Conservation (phyloP, 2,888 invertebrate species). For the Thymelicus sylvestris region DNA sequence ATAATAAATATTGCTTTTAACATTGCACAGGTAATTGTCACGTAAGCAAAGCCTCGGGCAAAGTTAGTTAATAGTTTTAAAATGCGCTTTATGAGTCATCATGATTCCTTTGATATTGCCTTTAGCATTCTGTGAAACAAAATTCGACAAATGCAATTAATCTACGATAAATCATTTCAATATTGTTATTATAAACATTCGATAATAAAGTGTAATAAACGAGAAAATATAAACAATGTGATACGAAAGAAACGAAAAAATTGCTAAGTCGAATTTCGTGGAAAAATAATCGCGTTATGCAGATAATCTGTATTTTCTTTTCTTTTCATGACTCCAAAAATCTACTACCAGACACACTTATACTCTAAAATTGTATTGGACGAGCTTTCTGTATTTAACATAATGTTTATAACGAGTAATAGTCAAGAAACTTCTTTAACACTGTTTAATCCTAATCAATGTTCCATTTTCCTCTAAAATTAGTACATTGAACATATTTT, state of each 20-base stretch:
- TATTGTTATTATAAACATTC: neutral
- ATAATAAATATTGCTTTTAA: conserved; percentile 5
- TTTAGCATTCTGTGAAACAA: conserved; percentile 39
- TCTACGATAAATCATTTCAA: neutral
- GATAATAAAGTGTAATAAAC: neutral
- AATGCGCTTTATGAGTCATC: conserved; percentile 32
- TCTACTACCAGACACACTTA: too few relatives aligned
- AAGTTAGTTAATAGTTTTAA: conserved; percentile 20
- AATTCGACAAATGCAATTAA: conserved; percentile 33
- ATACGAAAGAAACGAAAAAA: neutral
- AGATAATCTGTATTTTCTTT: conserved; percentile 3
- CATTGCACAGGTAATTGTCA: conserved; percentile 25
- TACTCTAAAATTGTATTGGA: too few relatives aligned
- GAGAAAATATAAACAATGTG: too few relatives aligned
- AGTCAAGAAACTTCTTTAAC: too few relatives aligned
- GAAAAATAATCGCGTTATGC: conserved; percentile 8
- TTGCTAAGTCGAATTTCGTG: conserved; percentile 27
- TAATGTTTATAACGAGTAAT: too few relatives aligned
- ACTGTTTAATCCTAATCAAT: too few relatives aligned
- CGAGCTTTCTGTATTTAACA: too few relatives aligned
- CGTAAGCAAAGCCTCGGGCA: conserved; percentile 34
- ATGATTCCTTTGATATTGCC: conserved; percentile 45
- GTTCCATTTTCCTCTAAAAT: too few relatives aligned
- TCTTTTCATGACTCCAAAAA: too few relatives aligned
- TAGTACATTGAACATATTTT: too few relatives aligned